Evolutionary conservation across 2,797 vertebrate genomes (phyloP).

Genomic region (Coilia nasus): DNA sequence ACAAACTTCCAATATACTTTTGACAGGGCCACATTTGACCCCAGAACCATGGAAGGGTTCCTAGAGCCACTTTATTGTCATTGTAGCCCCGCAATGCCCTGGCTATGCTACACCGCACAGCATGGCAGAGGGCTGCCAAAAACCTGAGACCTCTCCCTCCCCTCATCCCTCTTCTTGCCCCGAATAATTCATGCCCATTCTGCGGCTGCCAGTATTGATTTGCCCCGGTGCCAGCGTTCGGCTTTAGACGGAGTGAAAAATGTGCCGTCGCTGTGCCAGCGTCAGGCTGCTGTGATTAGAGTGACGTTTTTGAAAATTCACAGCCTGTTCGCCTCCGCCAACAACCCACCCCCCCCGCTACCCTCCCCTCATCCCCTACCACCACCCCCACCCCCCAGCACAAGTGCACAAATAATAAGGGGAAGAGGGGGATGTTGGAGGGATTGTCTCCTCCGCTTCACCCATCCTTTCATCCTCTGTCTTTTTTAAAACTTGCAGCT

Average conservation of each 20-base stretch:
- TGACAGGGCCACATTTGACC: slow-evolving; percentile 38
- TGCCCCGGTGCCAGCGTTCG: slow-evolving; percentile 45
- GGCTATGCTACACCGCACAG: background rate
- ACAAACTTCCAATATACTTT: slow-evolving; percentile 38
- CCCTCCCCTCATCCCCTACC: no score
- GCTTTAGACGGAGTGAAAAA: slow-evolving; percentile 51
- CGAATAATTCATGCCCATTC: slow-evolving; percentile 39
- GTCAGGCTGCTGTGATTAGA: slow-evolving; percentile 38
- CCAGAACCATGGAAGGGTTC: slow-evolving; percentile 25
- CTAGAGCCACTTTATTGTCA: slow-evolving; percentile 31
- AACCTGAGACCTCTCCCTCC: slow-evolving; percentile 8
- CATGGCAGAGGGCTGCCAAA: background rate
- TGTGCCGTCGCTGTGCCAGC: slow-evolving; percentile 34
- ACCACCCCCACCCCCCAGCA: background rate
- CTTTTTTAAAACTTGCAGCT: slow-evolving; percentile 34
- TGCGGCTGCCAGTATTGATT: slow-evolving; percentile 42
- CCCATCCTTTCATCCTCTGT: background rate
- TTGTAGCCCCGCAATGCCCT: background rate
- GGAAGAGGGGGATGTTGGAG: slow-evolving; percentile 34
- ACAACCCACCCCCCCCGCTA: background rate
- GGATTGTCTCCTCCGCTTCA: slow-evolving; percentile 35
- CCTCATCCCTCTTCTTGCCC: background rate
- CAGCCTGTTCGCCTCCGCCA: slow-evolving; percentile 21
- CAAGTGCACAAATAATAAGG: background rate
- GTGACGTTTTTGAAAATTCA: slow-evolving; percentile 38